phyloP scores from a whole-genome alignment of 2,888 invertebrate genomes.

The Salticus scenicus region DNA sequence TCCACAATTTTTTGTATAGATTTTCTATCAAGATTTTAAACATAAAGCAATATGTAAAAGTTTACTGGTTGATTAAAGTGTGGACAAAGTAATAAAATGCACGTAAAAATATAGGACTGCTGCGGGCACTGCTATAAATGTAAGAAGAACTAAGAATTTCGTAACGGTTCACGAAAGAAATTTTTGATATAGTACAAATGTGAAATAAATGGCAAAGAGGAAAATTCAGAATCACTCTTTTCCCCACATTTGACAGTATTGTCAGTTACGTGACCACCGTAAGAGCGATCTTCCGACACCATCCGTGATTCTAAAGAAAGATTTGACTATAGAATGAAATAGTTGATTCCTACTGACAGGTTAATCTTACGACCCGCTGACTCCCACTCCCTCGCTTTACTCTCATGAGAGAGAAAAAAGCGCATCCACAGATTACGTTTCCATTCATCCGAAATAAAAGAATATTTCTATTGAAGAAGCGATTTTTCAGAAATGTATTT shows the following conservation, averaged over 20 bases:
- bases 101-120: too few relatives aligned
- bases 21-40: too few relatives aligned
- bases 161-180: too few relatives aligned
- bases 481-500: background rate
- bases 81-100: too few relatives aligned
- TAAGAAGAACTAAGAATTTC: too few relatives aligned
- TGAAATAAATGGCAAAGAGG: too few relatives aligned
- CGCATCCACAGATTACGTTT: background rate
- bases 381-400: background rate
- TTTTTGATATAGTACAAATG: too few relatives aligned
- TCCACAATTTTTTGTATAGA: too few relatives aligned
- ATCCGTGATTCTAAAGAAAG: background rate
- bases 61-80: too few relatives aligned
- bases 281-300: background rate
- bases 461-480: background rate
- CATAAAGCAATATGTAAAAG: too few relatives aligned
- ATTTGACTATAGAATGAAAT: background rate
- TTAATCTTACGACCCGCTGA: background rate
- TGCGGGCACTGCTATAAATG: too few relatives aligned
- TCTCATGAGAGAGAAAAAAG: background rate
- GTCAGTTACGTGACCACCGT: background rate
- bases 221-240: background rate
- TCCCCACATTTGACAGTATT: background rate
- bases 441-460: background rate
- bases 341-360: background rate